A percentile compares a stretch with the other conserved stretches of the same genome.
Conservation (phyloP, 35 echinoderm and acorn worm genomes). For the Diadema setosum region DNA sequence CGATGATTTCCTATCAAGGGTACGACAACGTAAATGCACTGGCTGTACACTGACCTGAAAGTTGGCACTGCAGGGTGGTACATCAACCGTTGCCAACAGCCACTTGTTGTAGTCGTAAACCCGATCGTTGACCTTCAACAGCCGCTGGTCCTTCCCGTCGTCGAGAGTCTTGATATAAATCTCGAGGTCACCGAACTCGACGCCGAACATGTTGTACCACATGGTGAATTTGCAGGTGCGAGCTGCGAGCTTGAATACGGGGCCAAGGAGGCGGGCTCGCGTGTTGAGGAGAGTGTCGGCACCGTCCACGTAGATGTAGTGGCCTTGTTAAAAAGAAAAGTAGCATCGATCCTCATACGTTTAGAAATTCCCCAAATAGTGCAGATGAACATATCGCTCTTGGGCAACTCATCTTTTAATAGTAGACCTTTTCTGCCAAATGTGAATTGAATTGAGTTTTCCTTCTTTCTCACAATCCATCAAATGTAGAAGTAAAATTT, state of each 20-base stretch:
- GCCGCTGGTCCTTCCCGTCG: not conserved
- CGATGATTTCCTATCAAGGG: not conserved
- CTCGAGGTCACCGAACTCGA: slow-evolving; percentile 65
- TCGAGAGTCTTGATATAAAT: not conserved
- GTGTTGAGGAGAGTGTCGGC: not conserved
- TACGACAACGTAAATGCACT: too few relatives aligned
- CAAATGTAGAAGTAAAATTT: too few relatives aligned
- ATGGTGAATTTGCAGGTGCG: slow-evolving; percentile 41
- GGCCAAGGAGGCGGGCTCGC: slow-evolving; percentile 46
- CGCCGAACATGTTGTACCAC: slow-evolving; percentile 85
- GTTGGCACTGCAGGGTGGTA: slow-evolving; percentile 39
- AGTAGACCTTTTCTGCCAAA: too few relatives aligned
- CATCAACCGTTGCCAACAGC: not conserved
- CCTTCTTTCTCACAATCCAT: too few relatives aligned
- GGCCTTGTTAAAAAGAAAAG: slow-evolving; percentile 11
- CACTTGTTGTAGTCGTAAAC: slow-evolving; percentile 43
- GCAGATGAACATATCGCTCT: too few relatives aligned
- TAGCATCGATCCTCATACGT: not conserved
- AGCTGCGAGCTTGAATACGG: slow-evolving; percentile 21
- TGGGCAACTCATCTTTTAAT: too few relatives aligned
- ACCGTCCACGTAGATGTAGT: slow-evolving; percentile 75
- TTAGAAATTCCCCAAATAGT: too few relatives aligned
- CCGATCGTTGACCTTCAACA: slow-evolving; percentile 32
- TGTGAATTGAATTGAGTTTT: too few relatives aligned
- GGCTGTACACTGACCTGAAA: slow-evolving; percentile 44